Evolutionary conservation across 2,888 invertebrate species (phyloP).

Genomic region (Labia minor): DNA sequence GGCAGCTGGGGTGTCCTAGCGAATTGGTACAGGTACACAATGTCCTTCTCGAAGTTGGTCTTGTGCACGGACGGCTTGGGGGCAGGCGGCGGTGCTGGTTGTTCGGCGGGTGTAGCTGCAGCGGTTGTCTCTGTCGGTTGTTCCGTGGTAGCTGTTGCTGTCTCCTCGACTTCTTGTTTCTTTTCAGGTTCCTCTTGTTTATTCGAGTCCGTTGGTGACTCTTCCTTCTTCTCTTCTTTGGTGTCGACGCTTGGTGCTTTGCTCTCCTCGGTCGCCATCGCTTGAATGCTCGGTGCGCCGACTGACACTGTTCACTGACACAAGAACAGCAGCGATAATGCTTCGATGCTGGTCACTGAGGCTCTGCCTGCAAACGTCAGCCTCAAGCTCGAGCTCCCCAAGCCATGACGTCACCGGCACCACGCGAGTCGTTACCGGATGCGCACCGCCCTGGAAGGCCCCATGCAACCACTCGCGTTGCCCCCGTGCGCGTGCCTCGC

Average conservation of each 20-base stretch:
- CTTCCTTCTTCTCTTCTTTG: conserved; percentile 43
- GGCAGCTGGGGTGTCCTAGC: conserved; percentile 81
- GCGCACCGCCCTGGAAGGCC: conserved; percentile 20
- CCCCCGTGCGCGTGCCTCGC: not conserved
- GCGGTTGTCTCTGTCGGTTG: conserved; percentile 34
- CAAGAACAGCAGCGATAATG: not conserved
- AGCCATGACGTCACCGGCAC: conserved; percentile 21
- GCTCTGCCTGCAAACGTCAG: conserved; percentile 18
- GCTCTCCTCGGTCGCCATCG: conserved; percentile 67
- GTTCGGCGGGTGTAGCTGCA: conserved; percentile 41
- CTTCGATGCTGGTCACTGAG: not conserved
- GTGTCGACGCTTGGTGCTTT: conserved; percentile 50
- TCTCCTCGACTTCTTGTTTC: conserved; percentile 31
- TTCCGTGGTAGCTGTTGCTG: conserved; percentile 33
- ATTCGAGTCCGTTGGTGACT: conserved; percentile 39
- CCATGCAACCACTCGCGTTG: not conserved
- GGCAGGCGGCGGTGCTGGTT: conserved; percentile 51
- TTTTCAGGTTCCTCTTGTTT: conserved; percentile 35
- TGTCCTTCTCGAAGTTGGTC: conserved; percentile 78
- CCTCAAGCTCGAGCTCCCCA: conserved; percentile 18
- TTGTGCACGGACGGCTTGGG: conserved; percentile 74
- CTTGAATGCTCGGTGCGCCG: not conserved
- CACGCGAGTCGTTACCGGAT: conserved; percentile 17
- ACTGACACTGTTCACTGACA: conserved; percentile 8
- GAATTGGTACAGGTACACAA: conserved; percentile 89